Percentiles rank a stretch among this genome's conserved stretches.
These are phyloP conservation scores for Amphiprion clarkii DNA, from an alignment of 2,797 vertebrate species.

Conservation along the genomic window DNA sequence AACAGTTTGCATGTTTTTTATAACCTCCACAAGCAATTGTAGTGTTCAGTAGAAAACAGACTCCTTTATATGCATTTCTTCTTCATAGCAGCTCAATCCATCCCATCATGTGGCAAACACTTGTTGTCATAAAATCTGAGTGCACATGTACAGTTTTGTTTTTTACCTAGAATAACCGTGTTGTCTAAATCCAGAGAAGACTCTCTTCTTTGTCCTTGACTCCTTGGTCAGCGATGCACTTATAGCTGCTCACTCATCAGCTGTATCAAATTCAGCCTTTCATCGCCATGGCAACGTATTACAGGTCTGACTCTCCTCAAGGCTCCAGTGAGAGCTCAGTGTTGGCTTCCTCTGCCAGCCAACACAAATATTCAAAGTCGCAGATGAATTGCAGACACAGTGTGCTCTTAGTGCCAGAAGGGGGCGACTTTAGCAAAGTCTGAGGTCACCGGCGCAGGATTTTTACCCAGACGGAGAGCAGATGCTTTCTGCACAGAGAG, in stretches of 20 bases:
- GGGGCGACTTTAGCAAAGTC: slow-evolving; percentile 18
- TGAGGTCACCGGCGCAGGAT: too few relatives aligned
- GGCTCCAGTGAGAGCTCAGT: background rate
- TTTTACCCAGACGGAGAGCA: too few relatives aligned
- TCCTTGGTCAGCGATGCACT: background rate
- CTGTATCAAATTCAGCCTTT: slow-evolving; percentile 32
- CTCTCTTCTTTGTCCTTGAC: background rate
- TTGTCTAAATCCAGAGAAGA: background rate
- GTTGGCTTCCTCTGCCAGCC: background rate
- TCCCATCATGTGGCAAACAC: background rate
- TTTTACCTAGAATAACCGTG: background rate
- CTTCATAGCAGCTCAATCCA: too few relatives aligned
- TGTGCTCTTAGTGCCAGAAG: slow-evolving; percentile 31
- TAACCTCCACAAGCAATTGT: too few relatives aligned
- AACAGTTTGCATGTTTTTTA: background rate
- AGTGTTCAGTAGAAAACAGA: too few relatives aligned
- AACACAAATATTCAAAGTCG: background rate
- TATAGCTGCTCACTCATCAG: background rate
- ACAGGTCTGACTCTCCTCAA: slow-evolving; percentile 8
- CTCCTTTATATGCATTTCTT: too few relatives aligned
- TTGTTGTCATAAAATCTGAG: background rate
- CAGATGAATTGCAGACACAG: background rate
- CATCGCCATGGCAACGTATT: slow-evolving; percentile 59
- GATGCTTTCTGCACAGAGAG: background rate
- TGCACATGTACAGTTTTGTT: background rate